Evolutionary conservation across 2,888 invertebrate genomes (phyloP), one percentile per base, ranked within the genome.

Genomic region (Lysandra bellargus): DNA sequence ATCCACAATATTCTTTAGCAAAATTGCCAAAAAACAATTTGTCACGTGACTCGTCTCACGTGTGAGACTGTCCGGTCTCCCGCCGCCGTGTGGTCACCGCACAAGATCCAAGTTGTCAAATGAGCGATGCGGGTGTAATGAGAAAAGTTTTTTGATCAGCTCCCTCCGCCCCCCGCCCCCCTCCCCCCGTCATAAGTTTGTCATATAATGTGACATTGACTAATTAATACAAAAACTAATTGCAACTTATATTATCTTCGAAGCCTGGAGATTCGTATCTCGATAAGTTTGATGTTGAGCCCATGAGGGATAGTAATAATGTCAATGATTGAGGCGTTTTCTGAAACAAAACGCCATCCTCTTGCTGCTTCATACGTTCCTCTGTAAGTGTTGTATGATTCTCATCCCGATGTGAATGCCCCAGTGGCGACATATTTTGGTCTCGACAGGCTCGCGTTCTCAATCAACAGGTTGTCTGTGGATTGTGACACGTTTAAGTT

Each of bases 121-220:
- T 90, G 90, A 90, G 87, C 87, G 87, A 84, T 86, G 85, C 81
- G 81, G 79, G 81, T 78, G 83, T 90, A 91, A 91, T 90, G 90
- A 91, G 91, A 91, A 91, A 91, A 91, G 83, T 91, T 91, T 89
- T 88, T 88, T 91, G 90, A 90, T 91, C 89, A 89, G 84, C 85
- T 74, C 79, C 73, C 80, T 49, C 82, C 81, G 77, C 79, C 33
- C 57, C 37, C 57, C 74, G 80, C 80, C 79, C 85, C 12, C 23
- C 33, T 0, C 33, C 69, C 69, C 69, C 33, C 33, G 64, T 87
- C 86, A 87, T 85, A 87, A 88, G 85, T 88, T 90, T 86, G 87
- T 64, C 64, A 64, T 64, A 30, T 64, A 30, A 64, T 64, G 64
- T 64, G 64, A 64, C 64, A 64, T 30, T 64, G 64, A 30, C 64